Base-by-base conservation (phyloP, 2,888 invertebrate genomes). In the Subacronicta megacephala region DNA sequence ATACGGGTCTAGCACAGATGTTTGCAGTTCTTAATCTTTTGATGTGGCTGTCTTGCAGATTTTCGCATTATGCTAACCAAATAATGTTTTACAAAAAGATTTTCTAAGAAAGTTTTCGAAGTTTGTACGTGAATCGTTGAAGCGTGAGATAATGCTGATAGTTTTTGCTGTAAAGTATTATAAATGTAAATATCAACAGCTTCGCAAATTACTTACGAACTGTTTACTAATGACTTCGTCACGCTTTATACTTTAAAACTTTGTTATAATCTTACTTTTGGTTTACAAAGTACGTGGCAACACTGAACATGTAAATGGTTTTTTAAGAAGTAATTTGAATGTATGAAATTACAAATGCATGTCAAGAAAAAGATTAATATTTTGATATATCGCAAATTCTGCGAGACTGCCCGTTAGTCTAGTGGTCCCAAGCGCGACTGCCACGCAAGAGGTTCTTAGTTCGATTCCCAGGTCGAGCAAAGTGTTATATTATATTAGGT, bases 161-260 rank as follows among this genome's bases (percentile, higher is more conserved):
- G 64, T 63, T 53, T 45, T 38, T 31, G 23, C 29, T 44, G 29
- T 33, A 7, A 43, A 36, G 9, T 41, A 26, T 62, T 52, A 62
- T 69, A 44, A 62, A 69, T 41, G 43, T 44, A 44, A 52, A 62
- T 62, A 62, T 36, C 17, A 29, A 35, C 18, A 44, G 29, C 17
- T 62, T 62, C 9, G 35, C 43, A 20, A 17, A 43, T 16, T 62
- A 69, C 43, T 62, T 62, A 62, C 13, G 70, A 62, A 69, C 70
- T 62, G 43, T 69, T 51, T 40, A 44, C 62, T 68, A 62, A 62
- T 69, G 52, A 51, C 38, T 62, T 31, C 54, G 52, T 62, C 40
- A 69, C 23, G 63, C 62, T 62, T 41, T 9, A 44, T 13, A 44
- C 38, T 62, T 36, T 37, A 23, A 51, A 52, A 69, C 35, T 62